Evolutionary conservation across 1,140 invertebrate genomes (phyloP), one percentile per base, ranked within the genome.

Genomic region (Oryzaephilus surinamensis): DNA sequence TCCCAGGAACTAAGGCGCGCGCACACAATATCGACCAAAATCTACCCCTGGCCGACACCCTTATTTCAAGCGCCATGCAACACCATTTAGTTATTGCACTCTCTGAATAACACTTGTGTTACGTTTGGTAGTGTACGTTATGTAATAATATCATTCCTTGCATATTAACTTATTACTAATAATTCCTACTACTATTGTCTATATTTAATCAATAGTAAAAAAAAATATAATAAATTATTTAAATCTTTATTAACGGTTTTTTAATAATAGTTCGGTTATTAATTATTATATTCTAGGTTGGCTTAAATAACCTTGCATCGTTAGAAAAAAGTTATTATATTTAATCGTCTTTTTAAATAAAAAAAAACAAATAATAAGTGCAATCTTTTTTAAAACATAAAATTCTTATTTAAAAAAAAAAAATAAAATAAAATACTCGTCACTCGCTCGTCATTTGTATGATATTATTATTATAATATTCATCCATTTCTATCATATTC

Each of bases 101-200:
- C 60, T 62, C 60, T 62, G 60, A 62, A 62, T 62, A 62, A 62
- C 60, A 62, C 58, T 62, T 62, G 60, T 62, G 60, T 62, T 62
- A 62, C 60, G 58, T 62, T 62, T 62, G 58, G 60, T 62, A 62
- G 60, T 62, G 60, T 62, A 62, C 60, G 60, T 62, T 62, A 62
- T 62, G 60, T 62, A 62, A 62, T 61, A 62, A 61, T 62, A 62
- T 62, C 56, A 62, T 62, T 62, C 56, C 60, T 62, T 62, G 58
- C 60, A 60, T 62, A 62, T 57, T 62, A 61, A 59, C 55, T 62
- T 62, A 58, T 60, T 61, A 57, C 52, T 58, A 61, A 62, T 62
- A 62, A 60, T 60, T 60, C 55, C 52, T 57, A 55, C 41, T 52
- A 55, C 53, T 61, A 60, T 59, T 59, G 55, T 58, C 55, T 59